Percentiles rank a stretch among this genome's conserved stretches.
phyloP scores from a whole-genome alignment of 1,140 invertebrate genomes.

The Hylaeus anthracinus region DNA sequence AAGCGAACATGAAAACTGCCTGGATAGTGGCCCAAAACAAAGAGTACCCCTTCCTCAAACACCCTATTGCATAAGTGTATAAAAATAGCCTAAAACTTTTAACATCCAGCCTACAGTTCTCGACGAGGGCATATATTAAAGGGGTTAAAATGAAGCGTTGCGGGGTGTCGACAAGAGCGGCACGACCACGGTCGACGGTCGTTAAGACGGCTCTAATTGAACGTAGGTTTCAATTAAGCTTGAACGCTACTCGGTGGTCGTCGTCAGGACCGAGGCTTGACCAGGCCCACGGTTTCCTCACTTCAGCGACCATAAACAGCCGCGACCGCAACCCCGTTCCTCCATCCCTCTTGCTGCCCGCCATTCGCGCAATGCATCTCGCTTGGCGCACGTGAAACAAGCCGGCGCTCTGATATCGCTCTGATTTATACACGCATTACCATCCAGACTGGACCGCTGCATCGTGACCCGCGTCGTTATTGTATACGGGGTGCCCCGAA shows the following conservation, averaged over 20 bases:
- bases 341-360: background rate
- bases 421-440: constrained; percentile 69
- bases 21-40: too few species aligned
- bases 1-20: too few species aligned
- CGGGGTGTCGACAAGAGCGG: background rate
- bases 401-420: constrained; percentile 58
- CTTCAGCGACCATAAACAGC: constrained; percentile 52
- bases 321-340: constrained; percentile 7
- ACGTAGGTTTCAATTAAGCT: constrained; percentile 60
- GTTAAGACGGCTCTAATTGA: constrained; percentile 54
- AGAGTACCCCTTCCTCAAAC: too few species aligned
- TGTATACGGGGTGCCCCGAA: constrained; percentile 31
- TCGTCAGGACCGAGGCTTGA: constrained; percentile 13
- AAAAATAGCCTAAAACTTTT: too few species aligned
- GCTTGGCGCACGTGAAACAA: constrained; percentile 57
- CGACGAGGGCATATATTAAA: too few species aligned
- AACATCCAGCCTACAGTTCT: too few species aligned
- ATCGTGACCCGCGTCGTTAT: constrained; percentile 50
- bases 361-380: constrained; percentile 62
- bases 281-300: constrained; percentile 43
- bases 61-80: too few species aligned
- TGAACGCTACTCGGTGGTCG: constrained; percentile 21
- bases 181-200: background rate
- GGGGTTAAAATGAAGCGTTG: background rate
- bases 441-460: constrained; percentile 53